Evolutionary conservation across 2,113 vertebrate genomes (phyloP).

Genomic region (Lipotes vexillifer): DNA sequence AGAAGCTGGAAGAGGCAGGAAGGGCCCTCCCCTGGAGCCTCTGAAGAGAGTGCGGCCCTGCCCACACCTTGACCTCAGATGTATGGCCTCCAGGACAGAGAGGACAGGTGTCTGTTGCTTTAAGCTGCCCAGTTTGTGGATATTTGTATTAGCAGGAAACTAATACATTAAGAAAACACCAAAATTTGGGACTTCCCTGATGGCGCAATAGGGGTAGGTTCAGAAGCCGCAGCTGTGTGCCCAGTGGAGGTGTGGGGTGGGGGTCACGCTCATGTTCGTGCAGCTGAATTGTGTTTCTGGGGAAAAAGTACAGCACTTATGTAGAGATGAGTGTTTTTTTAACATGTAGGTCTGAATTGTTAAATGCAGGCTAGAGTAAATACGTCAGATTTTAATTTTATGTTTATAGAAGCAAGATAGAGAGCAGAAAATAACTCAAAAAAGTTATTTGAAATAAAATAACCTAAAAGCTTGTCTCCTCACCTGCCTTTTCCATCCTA

Average conservation of each 20-base stretch:
- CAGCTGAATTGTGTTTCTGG: not conserved
- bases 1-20: not conserved
- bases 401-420: constrained; percentile 16
- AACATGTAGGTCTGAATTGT: not conserved
- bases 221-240: fast-evolving
- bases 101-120: not conserved
- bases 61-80: fast-evolving
- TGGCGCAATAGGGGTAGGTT: not conserved
- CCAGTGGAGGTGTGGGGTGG: not conserved
- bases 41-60: fast-evolving
- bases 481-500: not conserved
- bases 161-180: not conserved
- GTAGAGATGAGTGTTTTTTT: not conserved
- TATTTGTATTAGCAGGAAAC: not conserved
- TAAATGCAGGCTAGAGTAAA: not conserved
- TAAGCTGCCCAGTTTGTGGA: no score
- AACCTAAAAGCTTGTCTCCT: constrained; percentile 10
- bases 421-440: not conserved
- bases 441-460: constrained; percentile 61
- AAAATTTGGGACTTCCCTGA: not conserved
- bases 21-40: not conserved
- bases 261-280: not conserved
- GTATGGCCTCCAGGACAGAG: not conserved
- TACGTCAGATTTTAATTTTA: not conserved
- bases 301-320: not conserved